Evolutionary conservation across 2,797 vertebrate genomes (phyloP), one percentile per base, ranked within the genome.

Genomic region (Trichosurus vulpecula): DNA sequence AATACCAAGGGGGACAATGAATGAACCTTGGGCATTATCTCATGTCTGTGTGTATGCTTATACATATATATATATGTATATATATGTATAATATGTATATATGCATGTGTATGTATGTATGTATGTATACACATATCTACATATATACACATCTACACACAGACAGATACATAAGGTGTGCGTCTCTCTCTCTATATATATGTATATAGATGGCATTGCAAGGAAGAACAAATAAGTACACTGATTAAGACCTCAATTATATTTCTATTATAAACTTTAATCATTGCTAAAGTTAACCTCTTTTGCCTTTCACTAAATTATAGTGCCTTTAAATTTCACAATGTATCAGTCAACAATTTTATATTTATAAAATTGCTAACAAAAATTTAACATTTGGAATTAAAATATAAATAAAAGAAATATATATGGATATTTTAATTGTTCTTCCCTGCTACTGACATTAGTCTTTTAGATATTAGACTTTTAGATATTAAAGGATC

Each of bases 391-490:
- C 3, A 3, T 87, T 87, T 51, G 22, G 95, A 94, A 89, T 92
- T 90, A 31, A 92, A 90, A 93, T 91, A 94, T 89, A 74, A 81
- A 92, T 41, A 66, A 93, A 90, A 92, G 92, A 91, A 81, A 95
- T 35, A 54, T 47, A 87, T 16, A 0, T 0, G 13, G n/a, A 29
- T 52, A 90, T 92, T 66, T 55, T 91, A 91, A 91, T 55, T 35
- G 81, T 47, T 51, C 74, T 91, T 55, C 47, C 29, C 41, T 27
- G 14, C 27, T 4, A 93, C 89, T 94, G 25, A 30, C 3, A 4
- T 56, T 57, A 3, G 91, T 22, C 87, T n/a, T 35, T n/a, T n/a
- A n/a, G n/a, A 61, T 54, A 31, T 58, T 52, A 93, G 29, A 54
- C 2, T 16, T 6, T 3, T 81, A 92, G 87, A 58, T 54, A 58